Evolutionary conservation across 1,140 invertebrate genomes (phyloP).

Genomic region (Sarcophaga peregrina): DNA sequence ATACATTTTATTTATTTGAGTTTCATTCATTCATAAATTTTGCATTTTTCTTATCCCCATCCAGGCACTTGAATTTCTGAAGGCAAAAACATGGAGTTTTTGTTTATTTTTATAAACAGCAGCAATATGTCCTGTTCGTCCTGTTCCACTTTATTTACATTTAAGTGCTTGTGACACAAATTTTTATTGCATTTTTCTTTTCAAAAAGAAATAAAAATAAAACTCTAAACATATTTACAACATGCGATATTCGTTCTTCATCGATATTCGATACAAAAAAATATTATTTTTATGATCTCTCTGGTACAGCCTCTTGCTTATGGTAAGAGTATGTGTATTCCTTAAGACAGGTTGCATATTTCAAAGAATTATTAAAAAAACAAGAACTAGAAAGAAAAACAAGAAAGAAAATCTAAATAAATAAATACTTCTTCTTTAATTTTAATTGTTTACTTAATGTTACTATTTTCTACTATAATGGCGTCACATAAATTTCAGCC

Average conservation of each 20-base stretch:
- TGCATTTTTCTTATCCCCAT: slow-evolving; percentile 5
- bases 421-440: slow-evolving; percentile 36
- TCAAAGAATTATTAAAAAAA: slow-evolving; percentile 24
- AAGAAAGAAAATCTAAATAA: not conserved
- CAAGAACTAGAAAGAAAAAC: not conserved
- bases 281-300: slow-evolving; percentile 50
- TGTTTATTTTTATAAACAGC: not conserved
- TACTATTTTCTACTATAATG: slow-evolving; percentile 14
- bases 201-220: slow-evolving; percentile 1
- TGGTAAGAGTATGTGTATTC: no score
- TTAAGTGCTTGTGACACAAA: slow-evolving; percentile 47
- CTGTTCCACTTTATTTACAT: slow-evolving; percentile 37
- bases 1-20: slow-evolving; percentile 31
- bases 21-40: not conserved
- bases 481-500: slow-evolving; percentile 47
- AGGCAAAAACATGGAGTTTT: not conserved
- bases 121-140: slow-evolving; percentile 24
- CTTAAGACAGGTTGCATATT: not conserved
- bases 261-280: slow-evolving; percentile 59
- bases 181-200: slow-evolving; percentile 44
- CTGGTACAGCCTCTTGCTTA: not conserved
- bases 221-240: not conserved
- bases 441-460: slow-evolving; percentile 9
- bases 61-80: slow-evolving; percentile 25
- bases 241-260: not conserved